Evolutionary conservation across 2,888 invertebrate species (phyloP).

Genomic region (Leistus spinibarbis): DNA sequence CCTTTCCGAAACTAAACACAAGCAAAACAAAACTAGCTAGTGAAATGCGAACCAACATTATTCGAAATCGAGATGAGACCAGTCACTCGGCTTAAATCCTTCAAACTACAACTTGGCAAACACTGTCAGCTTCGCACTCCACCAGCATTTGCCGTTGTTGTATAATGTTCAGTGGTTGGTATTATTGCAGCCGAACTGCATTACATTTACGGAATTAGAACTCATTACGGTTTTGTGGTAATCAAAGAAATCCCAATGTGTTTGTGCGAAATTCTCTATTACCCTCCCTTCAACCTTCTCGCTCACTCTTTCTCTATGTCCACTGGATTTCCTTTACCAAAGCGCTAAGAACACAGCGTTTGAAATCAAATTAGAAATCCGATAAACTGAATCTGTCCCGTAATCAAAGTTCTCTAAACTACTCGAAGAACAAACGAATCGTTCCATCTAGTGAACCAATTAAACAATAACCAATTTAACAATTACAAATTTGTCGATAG

Average conservation of each 20-base stretch:
- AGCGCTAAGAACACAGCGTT: background rate
- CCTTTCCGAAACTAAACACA: background rate
- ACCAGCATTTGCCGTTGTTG: background rate
- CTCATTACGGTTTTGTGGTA: constrained; percentile 35
- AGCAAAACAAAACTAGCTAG: too few species aligned
- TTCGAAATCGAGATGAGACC: background rate
- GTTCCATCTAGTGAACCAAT: background rate
- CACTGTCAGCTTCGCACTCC: background rate
- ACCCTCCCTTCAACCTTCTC: too few species aligned
- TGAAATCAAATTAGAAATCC: constrained; percentile 24
- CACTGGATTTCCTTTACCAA: background rate
- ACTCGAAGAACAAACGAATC: background rate
- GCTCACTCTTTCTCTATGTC: too few species aligned
- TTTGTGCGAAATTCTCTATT: background rate
- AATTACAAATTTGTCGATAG: too few species aligned
- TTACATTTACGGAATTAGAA: constrained; percentile 19
- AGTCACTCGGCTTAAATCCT: background rate
- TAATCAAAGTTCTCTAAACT: constrained; percentile 15
- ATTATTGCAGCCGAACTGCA: constrained; percentile 1
- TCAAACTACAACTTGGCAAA: background rate
- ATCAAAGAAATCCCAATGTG: constrained; percentile 23
- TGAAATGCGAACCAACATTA: background rate
- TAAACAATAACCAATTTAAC: too few species aligned
- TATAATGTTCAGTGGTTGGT: background rate
- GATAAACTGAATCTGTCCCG: constrained; percentile 24